These are phyloP conservation scores for Aradus depressus DNA, from an alignment of 2,888 invertebrate species.

Conservation along the genomic window DNA sequence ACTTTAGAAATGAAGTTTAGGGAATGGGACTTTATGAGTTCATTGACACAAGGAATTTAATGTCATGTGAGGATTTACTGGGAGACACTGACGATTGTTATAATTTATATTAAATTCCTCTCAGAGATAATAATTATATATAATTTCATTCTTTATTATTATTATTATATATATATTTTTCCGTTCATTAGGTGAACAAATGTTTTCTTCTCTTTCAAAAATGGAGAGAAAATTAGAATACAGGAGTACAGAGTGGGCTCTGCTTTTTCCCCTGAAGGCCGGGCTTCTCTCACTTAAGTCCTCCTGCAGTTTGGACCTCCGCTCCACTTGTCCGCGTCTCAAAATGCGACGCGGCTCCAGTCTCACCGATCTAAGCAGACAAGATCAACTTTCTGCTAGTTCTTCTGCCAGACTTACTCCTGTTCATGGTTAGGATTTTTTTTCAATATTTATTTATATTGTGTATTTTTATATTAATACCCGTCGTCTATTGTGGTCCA, in stretches of 20 bases:
- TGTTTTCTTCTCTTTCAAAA: too few relatives aligned
- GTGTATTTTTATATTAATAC: background rate
- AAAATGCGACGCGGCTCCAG: constrained; percentile 59
- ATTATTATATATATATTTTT: too few relatives aligned
- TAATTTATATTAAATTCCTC: too few relatives aligned
- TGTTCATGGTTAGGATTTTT: constrained; percentile 18
- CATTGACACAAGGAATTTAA: too few relatives aligned
- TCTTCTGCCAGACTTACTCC: constrained; percentile 33
- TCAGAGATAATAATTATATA: too few relatives aligned
- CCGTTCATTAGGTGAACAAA: too few relatives aligned
- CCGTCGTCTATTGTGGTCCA: background rate
- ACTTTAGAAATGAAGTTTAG: too few relatives aligned
- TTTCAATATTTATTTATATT: background rate
- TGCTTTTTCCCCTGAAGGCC: constrained; percentile 46
- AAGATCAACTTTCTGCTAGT: constrained; percentile 34
- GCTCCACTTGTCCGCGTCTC: constrained; percentile 26
- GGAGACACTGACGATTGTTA: too few relatives aligned
- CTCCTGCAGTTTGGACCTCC: constrained; percentile 20
- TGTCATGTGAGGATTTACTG: too few relatives aligned
- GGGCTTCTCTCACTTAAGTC: constrained; percentile 44
- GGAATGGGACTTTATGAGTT: too few relatives aligned
- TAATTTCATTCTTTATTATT: too few relatives aligned
- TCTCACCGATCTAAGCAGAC: constrained; percentile 57
- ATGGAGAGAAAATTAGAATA: background rate
- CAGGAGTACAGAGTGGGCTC: constrained; percentile 43